Base-by-base conservation (phyloP, 2,113 vertebrate genomes). In the Rhipidura dahli region DNA sequence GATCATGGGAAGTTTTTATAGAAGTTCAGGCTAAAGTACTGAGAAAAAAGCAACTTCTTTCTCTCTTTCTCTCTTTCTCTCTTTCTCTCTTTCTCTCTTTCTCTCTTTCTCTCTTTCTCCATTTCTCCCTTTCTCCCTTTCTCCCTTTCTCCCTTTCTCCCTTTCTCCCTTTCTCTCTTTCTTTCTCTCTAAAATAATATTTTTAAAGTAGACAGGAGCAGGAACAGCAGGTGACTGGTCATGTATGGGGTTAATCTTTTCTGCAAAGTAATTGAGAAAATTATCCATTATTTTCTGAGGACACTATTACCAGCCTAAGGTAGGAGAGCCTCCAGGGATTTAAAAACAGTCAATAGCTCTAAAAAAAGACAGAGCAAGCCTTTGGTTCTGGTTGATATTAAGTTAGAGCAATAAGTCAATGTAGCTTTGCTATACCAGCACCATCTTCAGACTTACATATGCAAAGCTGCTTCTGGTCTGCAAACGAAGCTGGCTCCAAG, bases 281-380 rank as follows among this genome's bases (percentile, higher is more conserved):
- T 94, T 59, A 59, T 37, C 45, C 39, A 24, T 27, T 60, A 15
- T 66, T 78, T 73, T 94, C 90, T 82, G 68, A 93, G 53, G 42
- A 40, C n/a, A 5, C 9, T 81, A 85, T 97, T 84, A 78, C 42
- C 78, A 56, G 64, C 21, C 61, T 61, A 72, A 87, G 66, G 61
- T 47, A 56, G 84, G 75, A 91, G 56, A 72, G 68, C 68, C 85
- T 96, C 68, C n/a, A 87, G 57, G 68, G 68, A 61, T 92, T 90
- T 84, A 79, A 92, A 75, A 95, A 12, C 27, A 75, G 88, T 96
- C 96, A 75, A 44, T 87, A 95, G 64, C 42, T 77, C 86, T 96
- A 90, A 90, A 66, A 89, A 66, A 87, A 89, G 40, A 37, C 10
- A 42, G 54, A 72, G 19, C 47, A 47, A 87, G 82, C 21, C 53